phyloP scores from a whole-genome alignment of 2,888 invertebrate genomes.

The Gerris lacustris region DNA sequence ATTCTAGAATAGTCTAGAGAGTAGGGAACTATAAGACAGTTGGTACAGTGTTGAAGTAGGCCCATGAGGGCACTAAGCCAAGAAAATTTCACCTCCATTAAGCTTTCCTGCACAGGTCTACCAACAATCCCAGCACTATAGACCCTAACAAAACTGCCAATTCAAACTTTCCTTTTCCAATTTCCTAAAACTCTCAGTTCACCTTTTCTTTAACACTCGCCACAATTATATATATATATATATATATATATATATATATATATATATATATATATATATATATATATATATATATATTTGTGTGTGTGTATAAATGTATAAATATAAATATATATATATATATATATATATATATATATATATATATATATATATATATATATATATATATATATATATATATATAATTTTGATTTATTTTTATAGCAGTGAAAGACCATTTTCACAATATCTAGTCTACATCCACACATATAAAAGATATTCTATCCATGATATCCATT shows the following conservation, averaged over 20 bases:
- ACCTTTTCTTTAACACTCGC: no score
- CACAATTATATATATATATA: not conserved
- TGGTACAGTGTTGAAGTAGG: not conserved
- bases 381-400: slow-evolving; percentile 13
- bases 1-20: no score
- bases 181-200: no score
- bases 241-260: slow-evolving; percentile 7
- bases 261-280: slow-evolving; percentile 1
- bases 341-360: slow-evolving; percentile 8
- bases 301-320: not conserved
- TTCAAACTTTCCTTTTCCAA: no score
- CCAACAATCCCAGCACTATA: no score
- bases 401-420: slow-evolving; percentile 7
- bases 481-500: no score
- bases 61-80: not conserved
- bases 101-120: not conserved
- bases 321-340: not conserved
- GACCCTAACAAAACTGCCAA: no score
- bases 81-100: not conserved
- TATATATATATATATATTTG: not conserved
- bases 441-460: no score
- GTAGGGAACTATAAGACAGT: not conserved
- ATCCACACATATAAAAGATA: no score
- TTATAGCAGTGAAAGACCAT: not conserved
- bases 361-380: slow-evolving; percentile 13